A percentile compares a stretch with the other conserved stretches of the same genome.
Evolutionary conservation across 2,113 vertebrate genomes (phyloP).

Genomic region (Aphyosemion australe): DNA sequence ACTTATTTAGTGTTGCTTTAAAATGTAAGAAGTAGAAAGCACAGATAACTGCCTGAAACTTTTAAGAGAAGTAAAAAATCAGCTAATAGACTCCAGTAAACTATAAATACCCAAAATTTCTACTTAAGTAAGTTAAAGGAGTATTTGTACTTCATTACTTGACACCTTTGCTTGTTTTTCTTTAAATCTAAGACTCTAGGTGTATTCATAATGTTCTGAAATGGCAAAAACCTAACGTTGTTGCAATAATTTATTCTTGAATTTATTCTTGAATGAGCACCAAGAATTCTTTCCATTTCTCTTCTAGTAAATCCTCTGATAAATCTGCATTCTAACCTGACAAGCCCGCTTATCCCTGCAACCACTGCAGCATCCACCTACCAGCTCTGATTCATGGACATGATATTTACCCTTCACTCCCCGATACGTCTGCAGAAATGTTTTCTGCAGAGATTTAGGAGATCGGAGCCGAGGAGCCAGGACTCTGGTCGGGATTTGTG

Average conservation of each 20-base stretch:
- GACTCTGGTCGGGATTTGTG: neutral
- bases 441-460: constrained; percentile 5
- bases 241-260: neutral
- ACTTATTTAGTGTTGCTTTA: too few relatives aligned
- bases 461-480: constrained; percentile 14
- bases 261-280: neutral
- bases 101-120: too few relatives aligned
- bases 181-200: too few relatives aligned
- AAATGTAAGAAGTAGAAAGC: too few relatives aligned
- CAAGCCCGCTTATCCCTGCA: constrained; percentile 5
- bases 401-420: constrained; percentile 26
- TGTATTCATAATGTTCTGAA: neutral
- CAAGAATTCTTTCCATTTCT: neutral
- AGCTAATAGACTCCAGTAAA: too few relatives aligned
- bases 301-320: too few relatives aligned
- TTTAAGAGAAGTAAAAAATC: too few relatives aligned
- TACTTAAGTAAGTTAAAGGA: too few relatives aligned
- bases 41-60: too few relatives aligned
- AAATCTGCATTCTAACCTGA: neutral
- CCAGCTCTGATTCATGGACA: constrained; percentile 5
- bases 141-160: too few relatives aligned
- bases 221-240: neutral
- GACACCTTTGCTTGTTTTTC: too few relatives aligned
- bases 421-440: constrained; percentile 27
- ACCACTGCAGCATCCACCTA: constrained; percentile 16